Evolutionary conservation across 2,113 vertebrate species (phyloP).

Genomic region (Sula dactylatra): DNA sequence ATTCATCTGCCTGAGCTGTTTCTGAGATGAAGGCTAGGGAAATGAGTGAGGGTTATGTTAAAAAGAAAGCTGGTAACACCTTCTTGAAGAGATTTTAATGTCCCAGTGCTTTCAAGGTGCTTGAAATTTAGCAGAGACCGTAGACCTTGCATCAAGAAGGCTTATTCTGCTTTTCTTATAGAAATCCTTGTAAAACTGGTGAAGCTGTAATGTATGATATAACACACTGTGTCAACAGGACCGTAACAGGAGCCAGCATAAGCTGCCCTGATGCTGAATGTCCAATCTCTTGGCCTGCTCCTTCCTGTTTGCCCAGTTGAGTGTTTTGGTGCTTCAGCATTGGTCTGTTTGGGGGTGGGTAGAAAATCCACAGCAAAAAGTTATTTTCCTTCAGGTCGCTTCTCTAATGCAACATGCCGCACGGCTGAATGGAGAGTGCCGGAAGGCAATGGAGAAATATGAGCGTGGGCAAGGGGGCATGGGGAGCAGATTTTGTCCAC

Average conservation of each 20-base stretch:
- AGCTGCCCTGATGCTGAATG: no score
- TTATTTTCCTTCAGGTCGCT: neutral
- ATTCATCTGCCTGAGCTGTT: neutral
- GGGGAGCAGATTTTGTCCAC: accelerated
- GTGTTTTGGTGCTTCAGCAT: neutral
- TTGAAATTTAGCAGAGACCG: neutral
- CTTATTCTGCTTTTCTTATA: neutral
- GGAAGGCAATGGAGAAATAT: neutral
- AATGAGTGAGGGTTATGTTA: neutral
- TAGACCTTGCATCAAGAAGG: neutral
- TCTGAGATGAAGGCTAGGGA: neutral
- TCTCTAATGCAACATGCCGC: neutral
- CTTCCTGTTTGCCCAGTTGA: neutral
- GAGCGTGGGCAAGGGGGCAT: accelerated
- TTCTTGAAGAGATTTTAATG: neutral
- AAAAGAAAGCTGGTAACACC: neutral
- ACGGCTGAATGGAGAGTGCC: neutral
- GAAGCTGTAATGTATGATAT: neutral
- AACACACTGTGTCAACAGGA: accelerated
- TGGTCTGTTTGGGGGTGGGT: neutral
- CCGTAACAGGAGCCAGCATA: neutral
- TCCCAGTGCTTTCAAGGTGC: neutral
- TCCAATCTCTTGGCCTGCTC: neutral
- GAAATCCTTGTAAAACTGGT: neutral
- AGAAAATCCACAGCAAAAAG: neutral